Evolutionary conservation across 1,140 invertebrate genomes (phyloP), one percentile per base, ranked within the genome.

Genomic region (Drosophila kurseongensis): DNA sequence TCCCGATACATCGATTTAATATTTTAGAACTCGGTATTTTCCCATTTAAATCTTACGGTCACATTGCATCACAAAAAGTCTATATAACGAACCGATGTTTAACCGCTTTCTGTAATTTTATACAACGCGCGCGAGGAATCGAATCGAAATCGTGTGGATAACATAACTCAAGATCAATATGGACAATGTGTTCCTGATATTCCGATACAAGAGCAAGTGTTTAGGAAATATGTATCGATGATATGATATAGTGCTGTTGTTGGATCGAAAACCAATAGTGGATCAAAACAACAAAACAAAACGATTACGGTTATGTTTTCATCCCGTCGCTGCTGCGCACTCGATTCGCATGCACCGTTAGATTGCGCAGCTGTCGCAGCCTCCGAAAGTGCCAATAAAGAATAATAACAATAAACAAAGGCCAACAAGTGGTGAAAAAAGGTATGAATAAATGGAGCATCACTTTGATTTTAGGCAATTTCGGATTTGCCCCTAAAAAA

Each of bases 391-490:
- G 65, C 60, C 59, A 51, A 67, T 51, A 51, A 67, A 67, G 45
- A 51, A 48, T 42, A 66, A 42, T 12, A 51, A 57, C 41, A 69
- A 69, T 69, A 69, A 71, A 71, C 65, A 48, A 69, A 41, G 51
- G 14, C n/a, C 8, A 47, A 35, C 35, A 69, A 68, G 35, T 47
- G 50, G 36, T 13, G 23, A 14, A 38, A 12, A 18, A 71, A 71
- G 66, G 65, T 69, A 69, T 5, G 47, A 2, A 5, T 50, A 29
- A 32, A 29, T 48, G 12, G 10, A 29, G n/a, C 47, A 45, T 38
- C 54, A 18, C 40, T 59, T n/a, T 8, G 42, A 29, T 45, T 40
- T 42, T 10, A 16, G 38, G 40, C 63, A 41, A 71, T 71, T 58
- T 36, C 36, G 36, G 29, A 48, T 58, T 68, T 62, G 18, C 16